Conservation (phyloP, 2,113 vertebrate species). For the Microcebus griseorufus region DNA sequence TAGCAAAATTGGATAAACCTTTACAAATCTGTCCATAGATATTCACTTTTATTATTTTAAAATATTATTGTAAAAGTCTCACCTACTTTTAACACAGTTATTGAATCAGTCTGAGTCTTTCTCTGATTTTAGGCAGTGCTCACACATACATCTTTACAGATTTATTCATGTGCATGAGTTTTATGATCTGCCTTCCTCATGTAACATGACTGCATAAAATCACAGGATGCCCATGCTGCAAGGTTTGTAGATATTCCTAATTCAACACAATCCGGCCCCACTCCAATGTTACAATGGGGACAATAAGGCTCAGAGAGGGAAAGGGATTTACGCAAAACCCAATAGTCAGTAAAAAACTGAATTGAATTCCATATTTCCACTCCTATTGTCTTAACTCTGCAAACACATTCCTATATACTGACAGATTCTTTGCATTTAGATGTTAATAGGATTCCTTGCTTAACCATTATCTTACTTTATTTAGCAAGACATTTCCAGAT, state of each 20-base stretch:
- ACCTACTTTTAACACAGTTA: not conserved
- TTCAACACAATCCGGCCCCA: not conserved
- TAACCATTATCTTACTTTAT: slow-evolving; percentile 34
- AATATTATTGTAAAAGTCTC: not conserved
- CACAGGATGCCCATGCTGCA: not conserved
- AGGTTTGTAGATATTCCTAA: not conserved
- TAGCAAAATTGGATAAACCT: not conserved
- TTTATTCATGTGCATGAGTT: slow-evolving; percentile 6
- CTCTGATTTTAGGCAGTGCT: not conserved
- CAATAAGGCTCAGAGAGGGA: not conserved
- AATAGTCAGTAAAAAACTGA: not conserved
- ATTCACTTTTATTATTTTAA: not conserved
- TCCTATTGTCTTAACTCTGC: not conserved
- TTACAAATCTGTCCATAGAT: not conserved
- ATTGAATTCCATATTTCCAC: not conserved
- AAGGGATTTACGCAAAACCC: not conserved
- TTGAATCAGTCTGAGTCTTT: not conserved
- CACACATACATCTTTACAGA: not conserved
- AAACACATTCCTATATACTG: not conserved
- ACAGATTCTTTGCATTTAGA: not conserved
- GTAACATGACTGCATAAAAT: not conserved
- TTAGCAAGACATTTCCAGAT: slow-evolving; percentile 15
- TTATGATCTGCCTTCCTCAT: not conserved
- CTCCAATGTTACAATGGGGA: not conserved
- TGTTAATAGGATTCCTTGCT: not conserved